Evolutionary conservation across 2,113 vertebrate genomes (phyloP).

Genomic region (Cettia cetti): DNA sequence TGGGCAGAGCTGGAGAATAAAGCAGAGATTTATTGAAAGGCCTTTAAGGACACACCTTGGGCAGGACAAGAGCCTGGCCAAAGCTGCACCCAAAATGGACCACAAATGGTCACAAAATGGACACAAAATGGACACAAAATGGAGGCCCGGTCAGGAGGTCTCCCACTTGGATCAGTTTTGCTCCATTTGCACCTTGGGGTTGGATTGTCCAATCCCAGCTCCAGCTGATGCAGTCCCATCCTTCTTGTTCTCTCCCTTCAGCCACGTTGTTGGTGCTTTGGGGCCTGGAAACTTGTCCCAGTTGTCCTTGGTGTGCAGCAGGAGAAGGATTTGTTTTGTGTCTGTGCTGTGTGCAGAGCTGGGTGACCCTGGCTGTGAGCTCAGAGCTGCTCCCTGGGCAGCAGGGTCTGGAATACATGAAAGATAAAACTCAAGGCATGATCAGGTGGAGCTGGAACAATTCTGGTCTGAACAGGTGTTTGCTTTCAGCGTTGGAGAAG

Average conservation of each 20-base stretch:
- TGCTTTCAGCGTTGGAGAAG: not conserved
- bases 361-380: not conserved
- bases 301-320: too few species aligned
- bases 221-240: too few species aligned
- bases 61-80: not conserved
- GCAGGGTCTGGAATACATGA: rapidly evolving
- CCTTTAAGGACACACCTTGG: not conserved
- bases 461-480: not conserved
- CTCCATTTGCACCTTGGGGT: not conserved
- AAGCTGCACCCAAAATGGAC: not conserved
- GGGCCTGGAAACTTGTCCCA: too few species aligned
- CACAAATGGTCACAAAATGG: too few species aligned
- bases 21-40: not conserved
- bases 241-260: too few species aligned
- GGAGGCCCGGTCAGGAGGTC: not conserved
- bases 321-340: not conserved
- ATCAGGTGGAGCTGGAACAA: not conserved
- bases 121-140: not conserved
- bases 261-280: too few species aligned
- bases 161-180: not conserved
- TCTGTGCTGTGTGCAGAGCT: not conserved
- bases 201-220: not conserved
- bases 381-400: not conserved
- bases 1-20: not conserved
- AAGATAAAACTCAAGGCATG: not conserved